Conservation (phyloP, 2,888 invertebrate species). For the Orthosia gothica region DNA sequence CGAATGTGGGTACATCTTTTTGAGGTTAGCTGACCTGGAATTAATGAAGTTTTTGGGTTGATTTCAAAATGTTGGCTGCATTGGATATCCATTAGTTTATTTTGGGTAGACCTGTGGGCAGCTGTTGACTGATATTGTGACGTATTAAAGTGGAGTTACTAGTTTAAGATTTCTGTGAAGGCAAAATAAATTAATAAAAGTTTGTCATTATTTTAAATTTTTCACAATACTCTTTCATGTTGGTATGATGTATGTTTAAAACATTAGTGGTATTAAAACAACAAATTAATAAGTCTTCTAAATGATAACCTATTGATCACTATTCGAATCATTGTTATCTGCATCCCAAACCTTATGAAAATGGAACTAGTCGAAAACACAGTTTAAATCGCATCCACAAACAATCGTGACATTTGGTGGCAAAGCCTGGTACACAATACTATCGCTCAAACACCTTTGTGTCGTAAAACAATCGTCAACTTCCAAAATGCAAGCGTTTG, state of each 20-base stretch:
- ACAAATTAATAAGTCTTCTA: no score
- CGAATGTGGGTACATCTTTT: constrained; percentile 46
- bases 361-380: neutral
- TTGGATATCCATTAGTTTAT: neutral
- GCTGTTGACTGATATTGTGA: neutral
- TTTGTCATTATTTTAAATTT: no score
- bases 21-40: constrained; percentile 46
- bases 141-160: neutral
- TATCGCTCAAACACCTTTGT: constrained; percentile 1
- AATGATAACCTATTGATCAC: no score
- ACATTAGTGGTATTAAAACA: no score
- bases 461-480: constrained; percentile 15
- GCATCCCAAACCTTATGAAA: neutral
- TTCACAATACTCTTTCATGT: no score
- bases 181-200: no score
- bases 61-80: constrained; percentile 5
- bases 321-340: no score
- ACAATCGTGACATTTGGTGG: neutral
- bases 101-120: neutral
- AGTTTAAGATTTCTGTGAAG: no score
- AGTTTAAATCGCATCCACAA: neutral
- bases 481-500: constrained; percentile 1
- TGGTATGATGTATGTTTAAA: no score
- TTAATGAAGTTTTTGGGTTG: neutral
- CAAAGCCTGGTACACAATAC: neutral